Conservation (phyloP, 2,113 vertebrate genomes). For the Rafetus swinhoei region DNA sequence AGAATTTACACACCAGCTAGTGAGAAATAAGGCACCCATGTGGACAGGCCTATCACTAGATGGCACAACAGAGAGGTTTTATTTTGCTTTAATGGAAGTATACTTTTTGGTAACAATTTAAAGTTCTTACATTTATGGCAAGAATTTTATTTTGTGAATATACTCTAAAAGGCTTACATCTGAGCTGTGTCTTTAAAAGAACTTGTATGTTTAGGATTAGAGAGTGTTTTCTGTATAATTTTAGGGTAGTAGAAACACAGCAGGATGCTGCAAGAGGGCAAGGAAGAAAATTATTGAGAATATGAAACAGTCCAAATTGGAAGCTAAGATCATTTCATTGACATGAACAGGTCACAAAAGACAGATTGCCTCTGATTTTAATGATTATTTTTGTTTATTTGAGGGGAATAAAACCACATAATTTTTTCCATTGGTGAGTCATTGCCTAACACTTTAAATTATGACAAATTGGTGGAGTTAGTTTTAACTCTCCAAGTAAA, state of each 20-base stretch:
- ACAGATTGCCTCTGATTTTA: slow-evolving; percentile 37
- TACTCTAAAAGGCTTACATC: not conserved
- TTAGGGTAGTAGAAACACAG: not conserved
- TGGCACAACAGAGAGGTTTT: accelerated
- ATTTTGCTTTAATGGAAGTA: not conserved
- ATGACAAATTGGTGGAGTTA: slow-evolving; percentile 23
- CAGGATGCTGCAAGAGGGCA: not conserved
- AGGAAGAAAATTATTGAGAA: not conserved
- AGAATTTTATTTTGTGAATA: not conserved
- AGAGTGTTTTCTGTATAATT: not conserved
- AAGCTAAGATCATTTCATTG: not conserved
- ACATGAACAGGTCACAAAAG: not conserved
- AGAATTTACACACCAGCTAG: not conserved
- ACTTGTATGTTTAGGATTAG: not conserved
- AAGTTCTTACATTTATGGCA: not conserved
- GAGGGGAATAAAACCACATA: slow-evolving; percentile 17
- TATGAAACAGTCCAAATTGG: not conserved
- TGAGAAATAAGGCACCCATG: not conserved
- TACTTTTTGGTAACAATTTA: accelerated
- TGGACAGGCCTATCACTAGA: not conserved
- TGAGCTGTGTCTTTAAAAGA: not conserved
- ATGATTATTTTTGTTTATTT: slow-evolving; percentile 39
- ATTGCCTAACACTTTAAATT: slow-evolving; percentile 41
- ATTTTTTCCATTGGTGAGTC: not conserved
- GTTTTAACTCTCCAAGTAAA: slow-evolving; percentile 46